phyloP scores from a whole-genome alignment of 2,113 vertebrate species.

The Illadopsis cleaveri region DNA sequence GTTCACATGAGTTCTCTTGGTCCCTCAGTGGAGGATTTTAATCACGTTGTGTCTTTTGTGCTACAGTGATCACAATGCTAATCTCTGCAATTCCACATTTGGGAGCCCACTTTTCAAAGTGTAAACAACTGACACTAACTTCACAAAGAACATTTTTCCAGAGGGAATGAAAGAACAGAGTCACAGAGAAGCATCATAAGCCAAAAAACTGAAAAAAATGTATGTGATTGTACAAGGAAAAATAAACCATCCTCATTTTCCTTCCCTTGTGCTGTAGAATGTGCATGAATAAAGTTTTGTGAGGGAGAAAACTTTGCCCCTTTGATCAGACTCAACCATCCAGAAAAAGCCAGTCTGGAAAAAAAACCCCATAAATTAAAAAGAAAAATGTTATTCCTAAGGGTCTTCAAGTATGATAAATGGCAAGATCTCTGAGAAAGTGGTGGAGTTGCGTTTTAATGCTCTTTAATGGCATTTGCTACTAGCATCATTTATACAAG shows the following conservation, averaged over 20 bases:
- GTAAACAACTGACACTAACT: neutral
- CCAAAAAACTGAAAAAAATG: neutral
- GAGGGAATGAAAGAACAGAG: neutral
- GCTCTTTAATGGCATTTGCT: neutral
- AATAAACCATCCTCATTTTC: neutral
- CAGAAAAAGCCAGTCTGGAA: neutral
- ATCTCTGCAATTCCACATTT: conserved; percentile 25
- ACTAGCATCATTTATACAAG: neutral
- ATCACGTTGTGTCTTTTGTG: neutral
- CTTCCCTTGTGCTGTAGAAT: neutral
- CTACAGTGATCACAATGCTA: neutral
- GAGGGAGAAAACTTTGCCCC: neutral
- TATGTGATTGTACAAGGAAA: neutral
- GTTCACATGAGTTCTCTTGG: neutral
- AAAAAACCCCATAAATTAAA: neutral
- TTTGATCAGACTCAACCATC: neutral
- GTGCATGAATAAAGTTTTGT: neutral
- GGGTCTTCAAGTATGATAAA: neutral
- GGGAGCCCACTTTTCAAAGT: neutral
- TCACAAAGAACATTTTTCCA: conserved; percentile 15
- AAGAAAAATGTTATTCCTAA: neutral
- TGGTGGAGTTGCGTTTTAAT: neutral
- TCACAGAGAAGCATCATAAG: neutral
- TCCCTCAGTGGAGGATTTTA: neutral
- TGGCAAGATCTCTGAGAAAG: neutral